Evolutionary conservation across 2,113 vertebrate genomes (phyloP).

Genomic region (Suricata suricatta): DNA sequence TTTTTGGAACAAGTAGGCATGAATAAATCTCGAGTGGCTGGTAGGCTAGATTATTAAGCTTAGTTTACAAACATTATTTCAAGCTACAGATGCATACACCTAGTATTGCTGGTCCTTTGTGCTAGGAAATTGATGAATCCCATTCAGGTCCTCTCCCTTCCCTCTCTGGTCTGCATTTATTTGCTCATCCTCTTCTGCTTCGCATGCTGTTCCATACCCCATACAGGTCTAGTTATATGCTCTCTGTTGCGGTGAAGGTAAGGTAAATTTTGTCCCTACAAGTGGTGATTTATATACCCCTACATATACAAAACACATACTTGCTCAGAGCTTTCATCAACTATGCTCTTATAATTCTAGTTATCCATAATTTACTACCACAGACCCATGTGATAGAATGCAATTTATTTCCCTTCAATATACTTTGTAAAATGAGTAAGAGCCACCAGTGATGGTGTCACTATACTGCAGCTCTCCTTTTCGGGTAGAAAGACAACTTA

Average conservation of each 20-base stretch:
- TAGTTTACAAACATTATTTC: constrained; percentile 40
- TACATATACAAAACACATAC: background rate
- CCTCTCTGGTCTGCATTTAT: background rate
- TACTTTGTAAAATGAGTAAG: background rate
- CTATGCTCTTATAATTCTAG: background rate
- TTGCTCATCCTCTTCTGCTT: background rate
- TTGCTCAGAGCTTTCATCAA: background rate
- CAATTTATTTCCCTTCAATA: background rate
- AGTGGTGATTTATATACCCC: background rate
- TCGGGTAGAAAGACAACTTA: background rate
- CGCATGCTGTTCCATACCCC: background rate
- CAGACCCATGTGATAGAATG: background rate
- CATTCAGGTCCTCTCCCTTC: background rate
- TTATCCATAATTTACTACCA: background rate
- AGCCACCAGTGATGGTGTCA: background rate
- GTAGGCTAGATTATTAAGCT: background rate
- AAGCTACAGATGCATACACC: background rate
- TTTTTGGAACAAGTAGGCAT: constrained; percentile 8
- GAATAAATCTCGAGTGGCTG: background rate
- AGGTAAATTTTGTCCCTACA: background rate
- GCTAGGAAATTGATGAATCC: background rate
- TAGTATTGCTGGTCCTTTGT: background rate
- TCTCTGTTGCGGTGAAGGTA: background rate
- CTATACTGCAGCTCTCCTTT: background rate
- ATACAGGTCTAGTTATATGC: background rate